These are phyloP conservation scores for Lutraria lutraria DNA, from an alignment of 2,888 invertebrate genomes.

Conservation along the genomic window DNA sequence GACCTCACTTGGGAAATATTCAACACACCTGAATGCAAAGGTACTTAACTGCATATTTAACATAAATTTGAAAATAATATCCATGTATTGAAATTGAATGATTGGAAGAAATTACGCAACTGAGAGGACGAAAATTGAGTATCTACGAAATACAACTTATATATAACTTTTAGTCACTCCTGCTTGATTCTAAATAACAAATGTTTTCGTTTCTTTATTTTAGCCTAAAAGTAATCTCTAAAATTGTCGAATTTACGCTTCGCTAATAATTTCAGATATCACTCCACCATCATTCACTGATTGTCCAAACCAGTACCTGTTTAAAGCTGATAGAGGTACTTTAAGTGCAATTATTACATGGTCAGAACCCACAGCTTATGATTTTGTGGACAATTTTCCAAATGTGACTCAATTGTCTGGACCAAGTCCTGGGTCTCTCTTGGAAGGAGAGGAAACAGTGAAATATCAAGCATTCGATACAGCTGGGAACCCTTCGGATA, in stretches of 20 bases:
- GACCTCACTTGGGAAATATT: constrained; percentile 26
- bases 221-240: neutral
- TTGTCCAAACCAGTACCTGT: neutral
- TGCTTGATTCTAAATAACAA: neutral
- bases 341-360: neutral
- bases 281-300: constrained; percentile 20
- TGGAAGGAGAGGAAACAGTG: constrained; percentile 27
- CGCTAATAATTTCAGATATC: neutral
- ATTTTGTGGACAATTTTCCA: constrained; percentile 18
- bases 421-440: neutral
- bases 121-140: too few species aligned
- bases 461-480: constrained; percentile 32
- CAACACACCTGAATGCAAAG: constrained; percentile 18
- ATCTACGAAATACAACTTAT: too few species aligned
- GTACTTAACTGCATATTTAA: neutral
- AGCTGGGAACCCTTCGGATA: constrained; percentile 40
- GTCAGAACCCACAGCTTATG: constrained; percentile 9
- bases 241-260: neutral
- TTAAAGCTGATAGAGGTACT: neutral
- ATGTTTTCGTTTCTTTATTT: neutral
- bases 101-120: neutral
- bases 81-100: neutral
- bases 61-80: neutral
- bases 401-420: constrained; percentile 25
- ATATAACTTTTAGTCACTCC: neutral